Conservation (phyloP, 2,797 vertebrate species). For the Helarctos malayanus region DNA sequence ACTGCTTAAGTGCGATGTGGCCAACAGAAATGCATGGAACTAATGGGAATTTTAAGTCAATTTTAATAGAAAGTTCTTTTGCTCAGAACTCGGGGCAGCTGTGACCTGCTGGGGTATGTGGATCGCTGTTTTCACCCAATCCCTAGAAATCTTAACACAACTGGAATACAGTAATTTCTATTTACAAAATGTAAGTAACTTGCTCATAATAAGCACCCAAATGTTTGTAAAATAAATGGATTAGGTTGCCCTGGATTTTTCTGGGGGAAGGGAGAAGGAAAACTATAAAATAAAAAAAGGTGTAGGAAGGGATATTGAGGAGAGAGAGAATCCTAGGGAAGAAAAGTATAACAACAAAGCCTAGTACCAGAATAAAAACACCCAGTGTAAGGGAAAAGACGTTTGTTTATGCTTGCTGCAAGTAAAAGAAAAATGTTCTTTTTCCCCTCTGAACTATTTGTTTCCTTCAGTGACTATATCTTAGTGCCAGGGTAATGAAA, state of each 20-base stretch:
- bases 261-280: background rate
- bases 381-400: background rate
- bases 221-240: constrained; percentile 9
- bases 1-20: background rate
- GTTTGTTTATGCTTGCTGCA: background rate
- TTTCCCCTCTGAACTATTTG: background rate
- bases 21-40: background rate
- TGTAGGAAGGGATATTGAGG: background rate
- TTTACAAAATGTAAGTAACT: background rate
- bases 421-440: background rate
- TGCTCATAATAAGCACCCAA: background rate
- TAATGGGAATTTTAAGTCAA: background rate
- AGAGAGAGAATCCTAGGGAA: background rate
- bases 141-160: background rate
- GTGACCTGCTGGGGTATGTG: background rate
- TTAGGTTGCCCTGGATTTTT: background rate
- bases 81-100: background rate
- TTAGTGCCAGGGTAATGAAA: background rate
- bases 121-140: background rate
- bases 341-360: background rate
- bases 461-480: background rate
- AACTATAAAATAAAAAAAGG: background rate
- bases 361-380: background rate
- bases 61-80: background rate
- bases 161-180: background rate